Base-by-base conservation (phyloP, 53 echinoderm and acorn worm genomes). In the Arbacia lixula region DNA sequence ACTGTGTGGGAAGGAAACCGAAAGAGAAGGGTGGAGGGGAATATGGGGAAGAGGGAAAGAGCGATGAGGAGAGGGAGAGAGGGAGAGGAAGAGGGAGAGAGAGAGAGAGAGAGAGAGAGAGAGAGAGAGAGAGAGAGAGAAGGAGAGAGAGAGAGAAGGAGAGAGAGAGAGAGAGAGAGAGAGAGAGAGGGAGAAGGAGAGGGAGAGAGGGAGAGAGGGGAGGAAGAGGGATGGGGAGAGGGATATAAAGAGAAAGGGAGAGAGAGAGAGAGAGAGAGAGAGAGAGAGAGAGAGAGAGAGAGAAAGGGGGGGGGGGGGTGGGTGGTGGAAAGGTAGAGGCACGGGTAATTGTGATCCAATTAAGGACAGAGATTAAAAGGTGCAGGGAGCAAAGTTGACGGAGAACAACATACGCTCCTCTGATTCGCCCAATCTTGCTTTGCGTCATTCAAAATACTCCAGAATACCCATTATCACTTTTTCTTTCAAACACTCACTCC, bases 131-230 rank as follows among this genome's bases (percentile, higher is more conserved):
- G 49, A 14, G 49, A 14, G 49, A 46, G 14, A n/a, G n/a, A n/a
- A n/a, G n/a, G n/a, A n/a, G 9, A 14, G 49, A 46, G 9, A 46
- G 56, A 53, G 24, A 32, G 56, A 57, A 24, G n/a, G 57, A 36
- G 32, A 36, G 53, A 16, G 2, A 50, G 37, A 35, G 69, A 55
- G 68, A 67, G 0, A 6, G 30, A 66, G 17, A 55, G 40, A 40
- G 50, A 51, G 33, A 42, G 36, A 25, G 0, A 21, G 58, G 31
- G n/a, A 33, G 33, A 1, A 37, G 11, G 27, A n/a, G 32, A 46
- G 42, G 67, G 84, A 41, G 16, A 35, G 55, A 20, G 39, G 53
- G 42, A 61, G 25, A 42, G 75, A 26, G 55, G 25, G 33, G 64
- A 65, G 27, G 22, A 60, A 53, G 33, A 9, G 24, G 21, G 79